phyloP scores from a whole-genome alignment of 2,113 vertebrate species.

The Phalacrocorax brasilianus region DNA sequence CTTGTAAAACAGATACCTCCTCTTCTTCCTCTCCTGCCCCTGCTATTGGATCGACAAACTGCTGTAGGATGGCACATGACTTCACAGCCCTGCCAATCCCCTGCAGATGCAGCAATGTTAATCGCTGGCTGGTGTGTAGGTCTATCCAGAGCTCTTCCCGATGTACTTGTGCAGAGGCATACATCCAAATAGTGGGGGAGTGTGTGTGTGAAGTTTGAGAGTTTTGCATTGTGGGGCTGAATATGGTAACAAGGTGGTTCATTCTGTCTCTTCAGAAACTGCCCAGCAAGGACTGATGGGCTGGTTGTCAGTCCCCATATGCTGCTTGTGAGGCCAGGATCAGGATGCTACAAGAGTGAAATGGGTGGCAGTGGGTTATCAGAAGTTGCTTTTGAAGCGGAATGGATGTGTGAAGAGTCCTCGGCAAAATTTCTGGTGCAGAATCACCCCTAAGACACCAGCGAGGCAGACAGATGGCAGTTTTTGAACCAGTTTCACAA shows the following conservation, averaged over 20 bases:
- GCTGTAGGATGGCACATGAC: neutral
- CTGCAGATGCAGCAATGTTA: neutral
- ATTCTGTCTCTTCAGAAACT: neutral
- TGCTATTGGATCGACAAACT: neutral
- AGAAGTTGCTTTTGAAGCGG: neutral
- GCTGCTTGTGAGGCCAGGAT: neutral
- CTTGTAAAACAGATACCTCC: neutral
- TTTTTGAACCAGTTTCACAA: neutral
- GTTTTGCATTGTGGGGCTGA: neutral
- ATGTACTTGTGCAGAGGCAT: neutral
- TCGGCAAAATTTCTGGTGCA: neutral
- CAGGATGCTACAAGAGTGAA: neutral
- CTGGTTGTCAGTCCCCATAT: neutral
- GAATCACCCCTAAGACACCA: neutral
- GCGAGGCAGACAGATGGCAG: neutral
- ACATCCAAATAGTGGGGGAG: neutral
- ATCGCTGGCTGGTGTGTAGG: neutral
- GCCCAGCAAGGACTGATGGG: neutral
- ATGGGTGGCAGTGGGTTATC: neutral
- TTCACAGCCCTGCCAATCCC: neutral
- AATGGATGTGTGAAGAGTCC: neutral
- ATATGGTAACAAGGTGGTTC: neutral
- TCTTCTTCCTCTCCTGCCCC: neutral
- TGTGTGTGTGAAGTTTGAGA: too few species aligned
- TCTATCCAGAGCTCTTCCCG: neutral